Evolutionary conservation across 2,113 vertebrate genomes (phyloP).

Genomic region (Emydocephalus ijimae): DNA sequence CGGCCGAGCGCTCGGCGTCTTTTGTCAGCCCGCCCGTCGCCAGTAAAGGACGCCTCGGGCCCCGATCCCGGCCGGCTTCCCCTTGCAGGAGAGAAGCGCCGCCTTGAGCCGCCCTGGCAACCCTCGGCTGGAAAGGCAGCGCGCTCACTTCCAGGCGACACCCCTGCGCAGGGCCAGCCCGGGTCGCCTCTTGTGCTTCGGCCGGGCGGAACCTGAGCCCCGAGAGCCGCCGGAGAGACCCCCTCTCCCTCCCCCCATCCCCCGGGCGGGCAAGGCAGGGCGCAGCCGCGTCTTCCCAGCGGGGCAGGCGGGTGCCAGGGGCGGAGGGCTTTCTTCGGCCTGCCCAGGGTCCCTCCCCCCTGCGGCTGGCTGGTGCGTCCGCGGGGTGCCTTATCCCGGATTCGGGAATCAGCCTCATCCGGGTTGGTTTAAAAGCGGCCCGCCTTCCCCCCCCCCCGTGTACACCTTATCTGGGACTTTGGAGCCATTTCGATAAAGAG

Average conservation of each 20-base stretch:
- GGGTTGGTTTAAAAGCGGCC: slow-evolving; percentile 25
- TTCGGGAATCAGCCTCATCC: slow-evolving; percentile 30
- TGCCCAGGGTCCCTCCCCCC: background rate
- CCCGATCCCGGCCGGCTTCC: background rate
- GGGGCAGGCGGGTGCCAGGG: background rate
- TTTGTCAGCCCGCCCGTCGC: background rate
- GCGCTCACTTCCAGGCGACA: background rate
- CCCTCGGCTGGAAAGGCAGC: background rate
- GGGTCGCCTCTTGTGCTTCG: background rate
- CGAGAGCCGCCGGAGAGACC: background rate
- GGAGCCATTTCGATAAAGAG: background rate
- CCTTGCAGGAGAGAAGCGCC: background rate
- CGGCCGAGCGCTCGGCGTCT: background rate
- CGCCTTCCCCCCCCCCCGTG: background rate
- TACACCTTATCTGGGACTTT: background rate
- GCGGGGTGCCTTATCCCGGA: background rate
- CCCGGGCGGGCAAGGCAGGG: background rate
- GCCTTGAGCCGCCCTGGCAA: background rate
- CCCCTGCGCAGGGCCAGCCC: background rate
- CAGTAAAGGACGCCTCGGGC: background rate
- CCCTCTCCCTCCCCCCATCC: background rate
- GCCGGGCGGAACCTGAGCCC: background rate
- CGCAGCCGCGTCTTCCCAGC: too few species aligned
- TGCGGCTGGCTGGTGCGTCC: background rate
- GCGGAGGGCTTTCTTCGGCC: background rate